phyloP scores from a whole-genome alignment of 2,888 invertebrate genomes.

The Aleiodes leptofemur region DNA sequence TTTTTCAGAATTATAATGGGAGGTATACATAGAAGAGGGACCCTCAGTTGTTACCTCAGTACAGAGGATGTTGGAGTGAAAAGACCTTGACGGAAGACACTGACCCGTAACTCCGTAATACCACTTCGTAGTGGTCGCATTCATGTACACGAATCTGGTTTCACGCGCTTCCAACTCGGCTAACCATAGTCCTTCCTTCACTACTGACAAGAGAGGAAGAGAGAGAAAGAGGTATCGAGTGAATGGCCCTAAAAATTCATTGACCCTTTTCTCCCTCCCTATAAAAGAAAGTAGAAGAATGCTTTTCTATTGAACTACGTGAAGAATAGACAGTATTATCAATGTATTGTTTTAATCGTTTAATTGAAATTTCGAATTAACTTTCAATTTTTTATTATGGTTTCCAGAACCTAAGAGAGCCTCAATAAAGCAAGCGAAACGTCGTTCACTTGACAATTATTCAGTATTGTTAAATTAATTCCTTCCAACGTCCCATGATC shows the following conservation, averaged over 20 bases:
- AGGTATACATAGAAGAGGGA: conserved; percentile 1
- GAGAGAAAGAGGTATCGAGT: conserved; percentile 10
- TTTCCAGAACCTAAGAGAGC: too few relatives aligned
- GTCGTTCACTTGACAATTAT: too few relatives aligned
- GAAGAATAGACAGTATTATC: too few relatives aligned
- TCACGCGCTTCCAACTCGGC: conserved; percentile 52
- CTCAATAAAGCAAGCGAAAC: too few relatives aligned
- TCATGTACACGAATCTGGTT: conserved; percentile 54
- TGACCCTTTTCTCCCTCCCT: conserved; percentile 1
- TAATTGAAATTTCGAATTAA: too few relatives aligned
- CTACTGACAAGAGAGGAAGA: neutral
- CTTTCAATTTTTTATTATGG: too few relatives aligned
- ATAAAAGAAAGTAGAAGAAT: neutral
- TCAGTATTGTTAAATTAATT: too few relatives aligned
- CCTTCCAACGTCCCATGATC: too few relatives aligned
- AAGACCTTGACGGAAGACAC: conserved; percentile 62
- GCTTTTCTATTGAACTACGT: too few relatives aligned
- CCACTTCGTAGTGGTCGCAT: conserved; percentile 51
- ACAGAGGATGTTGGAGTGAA: conserved; percentile 59
- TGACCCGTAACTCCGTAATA: conserved; percentile 62
- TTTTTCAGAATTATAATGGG: neutral
- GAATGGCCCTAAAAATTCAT: conserved; percentile 43
- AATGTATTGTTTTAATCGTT: too few relatives aligned
- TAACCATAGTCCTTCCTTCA: conserved; percentile 36
- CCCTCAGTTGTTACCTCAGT: conserved; percentile 25